phyloP scores from a whole-genome alignment of 2,797 vertebrate species.

The Molossus alvarezi region DNA sequence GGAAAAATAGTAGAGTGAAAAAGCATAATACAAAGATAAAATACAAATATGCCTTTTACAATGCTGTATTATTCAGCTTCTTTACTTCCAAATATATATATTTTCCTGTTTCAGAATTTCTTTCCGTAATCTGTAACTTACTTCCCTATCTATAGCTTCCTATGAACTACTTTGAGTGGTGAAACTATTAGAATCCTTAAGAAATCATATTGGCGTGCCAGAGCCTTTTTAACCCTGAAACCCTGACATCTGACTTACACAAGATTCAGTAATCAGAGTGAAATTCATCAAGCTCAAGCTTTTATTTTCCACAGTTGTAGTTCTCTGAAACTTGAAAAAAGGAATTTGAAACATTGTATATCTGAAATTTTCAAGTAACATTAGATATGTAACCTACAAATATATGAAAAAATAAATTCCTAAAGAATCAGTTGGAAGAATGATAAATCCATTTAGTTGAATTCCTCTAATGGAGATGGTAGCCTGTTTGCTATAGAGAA shows the following conservation, averaged over 20 bases:
- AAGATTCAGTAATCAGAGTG: background rate
- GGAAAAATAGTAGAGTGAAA: background rate
- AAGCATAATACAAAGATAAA: constrained; percentile 2
- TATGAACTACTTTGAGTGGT: background rate
- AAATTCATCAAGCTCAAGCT: constrained; percentile 40
- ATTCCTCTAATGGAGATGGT: background rate
- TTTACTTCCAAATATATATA: constrained; percentile 33
- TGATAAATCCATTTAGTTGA: background rate
- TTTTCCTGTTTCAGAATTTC: constrained; percentile 3
- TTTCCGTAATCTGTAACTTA: background rate
- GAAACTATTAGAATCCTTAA: background rate
- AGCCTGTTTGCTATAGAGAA: background rate
- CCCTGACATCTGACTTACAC: background rate
- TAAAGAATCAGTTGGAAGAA: background rate
- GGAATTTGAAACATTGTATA: background rate
- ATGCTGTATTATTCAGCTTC: background rate
- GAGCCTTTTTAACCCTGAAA: background rate
- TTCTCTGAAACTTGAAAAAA: constrained; percentile 40
- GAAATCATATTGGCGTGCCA: background rate
- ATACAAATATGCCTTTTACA: background rate
- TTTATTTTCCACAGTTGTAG: constrained; percentile 5
- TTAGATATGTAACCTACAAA: background rate
- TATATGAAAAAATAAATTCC: background rate
- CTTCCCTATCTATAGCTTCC: background rate
- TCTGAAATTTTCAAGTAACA: background rate